Base-by-base conservation (phyloP, 2,113 vertebrate species). In the Nannospalax galili region DNA sequence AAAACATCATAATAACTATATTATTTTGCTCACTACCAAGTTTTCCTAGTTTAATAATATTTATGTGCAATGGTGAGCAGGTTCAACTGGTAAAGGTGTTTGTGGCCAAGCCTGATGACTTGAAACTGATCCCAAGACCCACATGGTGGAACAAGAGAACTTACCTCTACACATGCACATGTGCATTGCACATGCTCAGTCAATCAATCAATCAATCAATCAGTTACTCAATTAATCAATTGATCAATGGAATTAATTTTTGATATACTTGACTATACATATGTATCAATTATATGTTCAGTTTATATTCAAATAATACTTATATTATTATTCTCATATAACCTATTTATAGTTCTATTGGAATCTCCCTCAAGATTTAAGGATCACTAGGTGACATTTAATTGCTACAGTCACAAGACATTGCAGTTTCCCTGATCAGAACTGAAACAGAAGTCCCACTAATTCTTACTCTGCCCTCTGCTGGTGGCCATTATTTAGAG, bases 401-500 rank as follows among this genome's bases (percentile, higher is more conserved):
- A 92, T 32, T 60, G 62, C n/a, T 69, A 3, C 0, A 24, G 8
- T 82, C n/a, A 30, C 9, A 24, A 79, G 11, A 14, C n/a, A 15
- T 30, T 89, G 26, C 86, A 56, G 5, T 86, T 92, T 92, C 1
- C 28, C 56, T 45, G 35, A 73, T 45, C 20, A 65, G 67, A 77
- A 28, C 0, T 32, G 4, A 40, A 37, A 26, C 30, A 85, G 64
- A 37, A 52, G 24, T 69, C n/a, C 35, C 8, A 69, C 1, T 67
- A 74, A 37, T 90, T 84, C 65, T 92, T 72, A 60, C 72, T 80
- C 93, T 94, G 93, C 95, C 96, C 95, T 93, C 96, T 97, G 52
- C 91, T 95, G 96, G 96, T 90, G 11, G 42, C 67, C 80, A 62
- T 14, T 84, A 58, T 42, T 11, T 20, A 65, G 2, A 17, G 30